Conservation (phyloP, 2,888 invertebrate genomes). For the Frankliniella intonsa region DNA sequence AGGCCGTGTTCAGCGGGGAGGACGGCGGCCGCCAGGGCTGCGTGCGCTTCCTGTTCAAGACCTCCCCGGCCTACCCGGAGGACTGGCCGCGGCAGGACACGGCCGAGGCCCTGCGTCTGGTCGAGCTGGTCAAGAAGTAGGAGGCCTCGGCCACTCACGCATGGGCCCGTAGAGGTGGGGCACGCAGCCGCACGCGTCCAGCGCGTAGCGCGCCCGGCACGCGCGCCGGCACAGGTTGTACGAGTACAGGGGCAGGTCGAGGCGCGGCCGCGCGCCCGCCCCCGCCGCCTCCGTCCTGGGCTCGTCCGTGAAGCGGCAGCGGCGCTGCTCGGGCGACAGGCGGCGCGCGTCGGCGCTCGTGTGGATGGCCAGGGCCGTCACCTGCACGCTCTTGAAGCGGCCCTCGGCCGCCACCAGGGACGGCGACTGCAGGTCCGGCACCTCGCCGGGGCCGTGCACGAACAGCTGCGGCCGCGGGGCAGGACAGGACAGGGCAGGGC, state of each 20-base stretch:
- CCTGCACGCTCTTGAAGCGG: constrained; percentile 56
- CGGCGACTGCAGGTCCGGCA: constrained; percentile 59
- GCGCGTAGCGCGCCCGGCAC: constrained; percentile 44
- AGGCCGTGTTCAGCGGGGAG: neutral
- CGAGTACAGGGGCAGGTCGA: constrained; percentile 41
- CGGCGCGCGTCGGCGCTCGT: constrained; percentile 52
- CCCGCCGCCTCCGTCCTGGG: constrained; percentile 39
- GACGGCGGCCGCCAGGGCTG: neutral
- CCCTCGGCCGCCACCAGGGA: constrained; percentile 43
- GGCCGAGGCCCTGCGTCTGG: too few relatives aligned
- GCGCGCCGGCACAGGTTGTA: constrained; percentile 45
- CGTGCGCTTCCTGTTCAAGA: neutral
- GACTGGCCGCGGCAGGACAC: neutral
- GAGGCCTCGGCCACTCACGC: constrained; percentile 34
- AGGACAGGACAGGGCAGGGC: neutral
- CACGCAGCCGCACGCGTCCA: constrained; percentile 44
- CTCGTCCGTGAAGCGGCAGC: constrained; percentile 43
- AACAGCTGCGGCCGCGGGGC: constrained; percentile 49
- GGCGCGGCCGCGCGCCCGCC: neutral
- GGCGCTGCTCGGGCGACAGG: constrained; percentile 42
- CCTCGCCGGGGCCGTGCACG: constrained; percentile 63
- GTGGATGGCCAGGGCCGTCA: constrained; percentile 57
- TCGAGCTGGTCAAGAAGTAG: too few relatives aligned
- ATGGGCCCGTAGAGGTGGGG: constrained; percentile 45
- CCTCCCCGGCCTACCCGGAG: neutral